Conservation (phyloP, 2,797 vertebrate genomes). For the Paratrypauchen microcephalus region DNA sequence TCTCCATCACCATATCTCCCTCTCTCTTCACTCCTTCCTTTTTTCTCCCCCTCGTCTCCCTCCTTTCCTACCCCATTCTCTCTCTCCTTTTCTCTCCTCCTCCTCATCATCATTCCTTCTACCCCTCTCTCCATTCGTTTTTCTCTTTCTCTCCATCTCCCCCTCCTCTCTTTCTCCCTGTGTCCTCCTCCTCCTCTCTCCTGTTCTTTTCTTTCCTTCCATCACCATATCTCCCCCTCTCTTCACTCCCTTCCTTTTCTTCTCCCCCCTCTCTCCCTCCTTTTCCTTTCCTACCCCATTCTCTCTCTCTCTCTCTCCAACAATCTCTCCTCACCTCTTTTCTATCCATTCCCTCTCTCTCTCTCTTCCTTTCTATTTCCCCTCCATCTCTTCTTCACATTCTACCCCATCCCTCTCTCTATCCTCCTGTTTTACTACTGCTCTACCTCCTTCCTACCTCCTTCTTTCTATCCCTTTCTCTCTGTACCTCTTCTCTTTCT, state of each 20-base stretch:
- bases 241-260: too few species aligned
- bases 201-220: too few species aligned
- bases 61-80: conserved; percentile 51
- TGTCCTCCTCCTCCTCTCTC: too few species aligned
- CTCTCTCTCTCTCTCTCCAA: too few species aligned
- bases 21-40: conserved; percentile 52
- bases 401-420: background rate
- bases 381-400: too few species aligned
- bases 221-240: too few species aligned
- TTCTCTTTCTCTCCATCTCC: too few species aligned
- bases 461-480: background rate
- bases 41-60: conserved; percentile 49
- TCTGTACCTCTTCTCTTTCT: background rate
- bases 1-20: conserved; percentile 21
- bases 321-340: conserved; percentile 56
- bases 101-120: background rate
- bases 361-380: too few species aligned
- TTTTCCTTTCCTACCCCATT: conserved; percentile 70
- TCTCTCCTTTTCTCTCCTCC: background rate
- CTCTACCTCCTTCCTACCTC: too few species aligned
- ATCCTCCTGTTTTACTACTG: background rate
- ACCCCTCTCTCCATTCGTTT: background rate
- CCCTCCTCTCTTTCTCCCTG: too few species aligned
- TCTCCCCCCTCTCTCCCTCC: conserved; percentile 1
- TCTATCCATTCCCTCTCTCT: too few species aligned